These are phyloP conservation scores for Mycalesis mineus DNA, from an alignment of 2,888 invertebrate species.

Conservation along the genomic window DNA sequence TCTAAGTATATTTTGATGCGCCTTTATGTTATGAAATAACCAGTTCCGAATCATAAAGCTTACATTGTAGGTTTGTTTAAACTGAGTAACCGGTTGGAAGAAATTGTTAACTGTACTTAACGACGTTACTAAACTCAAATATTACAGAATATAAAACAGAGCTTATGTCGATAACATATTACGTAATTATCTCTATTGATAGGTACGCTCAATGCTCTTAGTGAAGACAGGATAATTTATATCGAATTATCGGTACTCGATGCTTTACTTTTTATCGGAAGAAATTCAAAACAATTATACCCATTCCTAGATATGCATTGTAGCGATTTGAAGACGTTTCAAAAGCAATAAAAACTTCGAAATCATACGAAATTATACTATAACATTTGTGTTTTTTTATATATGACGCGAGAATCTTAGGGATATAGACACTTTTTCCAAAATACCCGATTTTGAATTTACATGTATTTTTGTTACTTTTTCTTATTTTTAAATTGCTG, in stretches of 20 bases:
- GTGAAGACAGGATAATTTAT: background rate
- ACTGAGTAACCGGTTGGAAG: slow-evolving; percentile 66
- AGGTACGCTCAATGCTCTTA: background rate
- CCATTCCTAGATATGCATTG: too few species aligned
- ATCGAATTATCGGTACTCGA: background rate
- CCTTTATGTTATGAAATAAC: slow-evolving; percentile 36
- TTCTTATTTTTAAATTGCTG: too few species aligned
- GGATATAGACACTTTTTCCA: too few species aligned
- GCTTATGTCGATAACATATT: slow-evolving; percentile 26
- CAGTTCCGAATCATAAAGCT: slow-evolving; percentile 54
- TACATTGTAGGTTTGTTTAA: slow-evolving; percentile 56
- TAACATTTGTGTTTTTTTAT: too few species aligned
- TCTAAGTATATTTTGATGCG: slow-evolving; percentile 12
- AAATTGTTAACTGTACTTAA: slow-evolving; percentile 74
- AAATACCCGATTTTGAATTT: too few species aligned
- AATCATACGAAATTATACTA: too few species aligned
- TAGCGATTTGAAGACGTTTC: too few species aligned
- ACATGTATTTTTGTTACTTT: too few species aligned
- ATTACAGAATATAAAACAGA: slow-evolving; percentile 33
- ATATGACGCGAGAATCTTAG: too few species aligned
- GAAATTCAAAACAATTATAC: too few species aligned
- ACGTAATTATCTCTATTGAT: slow-evolving; percentile 19
- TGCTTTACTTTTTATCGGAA: too few species aligned
- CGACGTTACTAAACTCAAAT: slow-evolving; percentile 61
- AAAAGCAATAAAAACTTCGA: too few species aligned